Evolutionary conservation across 2,797 vertebrate species (phyloP).

Genomic region (Myiotriccus ornatus): DNA sequence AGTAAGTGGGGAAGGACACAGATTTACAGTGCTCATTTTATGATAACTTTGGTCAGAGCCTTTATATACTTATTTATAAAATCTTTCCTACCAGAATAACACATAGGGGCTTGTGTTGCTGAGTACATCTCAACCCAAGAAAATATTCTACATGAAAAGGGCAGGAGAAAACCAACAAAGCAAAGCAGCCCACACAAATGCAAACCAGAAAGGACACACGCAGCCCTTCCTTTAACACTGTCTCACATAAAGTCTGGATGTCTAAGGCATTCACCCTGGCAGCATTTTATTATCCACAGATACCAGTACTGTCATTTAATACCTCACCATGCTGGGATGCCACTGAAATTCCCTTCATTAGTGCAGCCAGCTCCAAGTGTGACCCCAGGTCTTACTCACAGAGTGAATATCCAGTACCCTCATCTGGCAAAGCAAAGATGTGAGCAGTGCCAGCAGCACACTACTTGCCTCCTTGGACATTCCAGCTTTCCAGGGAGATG

Average conservation of each 20-base stretch:
- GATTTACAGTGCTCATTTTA: not conserved
- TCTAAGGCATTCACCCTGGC: not conserved
- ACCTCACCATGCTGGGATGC: not conserved
- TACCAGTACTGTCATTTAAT: not conserved
- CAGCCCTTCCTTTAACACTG: not conserved
- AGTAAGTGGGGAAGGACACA: not conserved
- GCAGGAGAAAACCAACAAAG: not conserved
- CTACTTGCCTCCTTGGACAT: not conserved
- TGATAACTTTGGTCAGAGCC: not conserved
- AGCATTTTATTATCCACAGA: not conserved
- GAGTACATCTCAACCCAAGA: not conserved
- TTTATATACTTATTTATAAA: not conserved
- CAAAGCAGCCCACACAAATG: not conserved
- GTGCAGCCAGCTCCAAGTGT: not conserved
- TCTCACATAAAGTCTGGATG: not conserved
- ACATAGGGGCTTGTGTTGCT: not conserved
- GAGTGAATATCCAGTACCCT: not conserved
- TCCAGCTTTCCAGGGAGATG: not conserved
- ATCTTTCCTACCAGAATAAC: not conserved
- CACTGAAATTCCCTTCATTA: constrained; percentile 1
- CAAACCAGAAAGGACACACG: not conserved
- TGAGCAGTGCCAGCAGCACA: not conserved
- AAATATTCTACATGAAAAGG: not conserved
- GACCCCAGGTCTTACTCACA: not conserved
- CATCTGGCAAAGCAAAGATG: not conserved